Base-by-base conservation (phyloP, 1,140 invertebrate species). In the Ptiloglossa arizonensis region DNA sequence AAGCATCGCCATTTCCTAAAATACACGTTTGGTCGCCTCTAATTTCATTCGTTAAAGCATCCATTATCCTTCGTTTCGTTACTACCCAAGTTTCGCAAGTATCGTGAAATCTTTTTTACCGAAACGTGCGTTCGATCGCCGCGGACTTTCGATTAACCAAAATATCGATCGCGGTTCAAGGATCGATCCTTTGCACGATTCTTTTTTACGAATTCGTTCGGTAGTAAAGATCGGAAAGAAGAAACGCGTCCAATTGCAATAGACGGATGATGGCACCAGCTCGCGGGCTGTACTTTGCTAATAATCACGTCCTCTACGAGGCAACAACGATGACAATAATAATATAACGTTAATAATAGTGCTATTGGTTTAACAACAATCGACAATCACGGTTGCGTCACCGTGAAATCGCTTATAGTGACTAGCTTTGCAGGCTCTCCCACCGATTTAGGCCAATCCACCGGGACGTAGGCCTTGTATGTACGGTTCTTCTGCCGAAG, bases 301-400 rank as follows among this genome's bases (percentile, higher is more conserved):
- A 70, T 48, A 62, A 57, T 46, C 70, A 15, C 64, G 17, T 62
- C 50, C 19, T 81, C 41, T 68, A 74, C 22, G 48, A 74, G 73
- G 76, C 50, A 74, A 57, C 81, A 81, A 86, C 67, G 78, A 81
- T 78, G 66, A 86, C 73, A 69, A 83, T 86, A 74, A 83, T 81
- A 79, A 80, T 73, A 70, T 54, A 82, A 85, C 74, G 57, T 83
- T 82, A 80, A 68, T 78, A 78, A 81, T 82, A 77, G 38, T 52
- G 54, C 67, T 82, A 82, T 80, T 63, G 70, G 62, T 50, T 86
- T 83, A 86, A 86, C 74, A 86, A 81, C 52, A 48, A 79, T 85
- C 69, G 73, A 74, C 66, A 71, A 46, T 75, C 52, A 83, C 69
- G 74, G 67, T 29, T 46, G 38, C 60, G 50, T 52, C 60, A 81